A percentile compares a stretch with the other conserved stretches of the same genome.
phyloP scores from a whole-genome alignment of 35 echinoderm and acorn worm species.

The Chiridota heheva region DNA sequence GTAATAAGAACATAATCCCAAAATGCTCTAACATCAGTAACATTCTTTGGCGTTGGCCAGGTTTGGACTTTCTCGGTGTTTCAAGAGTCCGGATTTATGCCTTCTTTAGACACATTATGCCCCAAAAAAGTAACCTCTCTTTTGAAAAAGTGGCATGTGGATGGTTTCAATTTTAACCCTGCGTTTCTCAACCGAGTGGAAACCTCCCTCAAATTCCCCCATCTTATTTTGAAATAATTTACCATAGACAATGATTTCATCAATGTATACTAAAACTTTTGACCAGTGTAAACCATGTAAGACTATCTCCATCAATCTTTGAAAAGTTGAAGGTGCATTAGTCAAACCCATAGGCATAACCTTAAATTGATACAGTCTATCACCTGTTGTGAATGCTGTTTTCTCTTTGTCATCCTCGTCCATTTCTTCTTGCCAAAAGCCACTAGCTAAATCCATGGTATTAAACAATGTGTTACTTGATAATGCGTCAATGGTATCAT shows the following conservation, averaged over 20 bases:
- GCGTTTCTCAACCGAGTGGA: too few species aligned
- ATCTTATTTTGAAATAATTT: slow-evolving; percentile 43
- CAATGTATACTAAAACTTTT: slow-evolving; percentile 50
- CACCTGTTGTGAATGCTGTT: slow-evolving; percentile 55
- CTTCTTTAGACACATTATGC: too few species aligned
- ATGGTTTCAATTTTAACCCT: slow-evolving; percentile 51
- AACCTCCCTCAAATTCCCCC: slow-evolving; percentile 3
- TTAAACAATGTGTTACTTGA: slow-evolving; percentile 20
- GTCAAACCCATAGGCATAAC: slow-evolving; percentile 55
- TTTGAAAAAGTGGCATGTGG: too few species aligned
- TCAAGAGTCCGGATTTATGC: too few species aligned
- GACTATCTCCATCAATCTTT: slow-evolving; percentile 45
- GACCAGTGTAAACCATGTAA: slow-evolving; percentile 34
- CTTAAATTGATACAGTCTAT: slow-evolving; percentile 50
- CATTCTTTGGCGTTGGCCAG: too few species aligned
- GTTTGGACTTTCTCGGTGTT: too few species aligned
- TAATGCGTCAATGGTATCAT: slow-evolving; percentile 38
- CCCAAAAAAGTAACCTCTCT: slow-evolving; percentile 37
- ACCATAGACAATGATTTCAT: slow-evolving; percentile 61
- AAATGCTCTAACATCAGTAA: too few species aligned
- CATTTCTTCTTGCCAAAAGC: slow-evolving; percentile 63
- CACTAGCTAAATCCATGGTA: slow-evolving; percentile 55
- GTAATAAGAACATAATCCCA: too few species aligned
- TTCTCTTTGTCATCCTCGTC: slow-evolving; percentile 17
- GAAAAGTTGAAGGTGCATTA: slow-evolving; percentile 40